Base-by-base conservation (phyloP, 2,888 invertebrate species). In the Xylota segnis region DNA sequence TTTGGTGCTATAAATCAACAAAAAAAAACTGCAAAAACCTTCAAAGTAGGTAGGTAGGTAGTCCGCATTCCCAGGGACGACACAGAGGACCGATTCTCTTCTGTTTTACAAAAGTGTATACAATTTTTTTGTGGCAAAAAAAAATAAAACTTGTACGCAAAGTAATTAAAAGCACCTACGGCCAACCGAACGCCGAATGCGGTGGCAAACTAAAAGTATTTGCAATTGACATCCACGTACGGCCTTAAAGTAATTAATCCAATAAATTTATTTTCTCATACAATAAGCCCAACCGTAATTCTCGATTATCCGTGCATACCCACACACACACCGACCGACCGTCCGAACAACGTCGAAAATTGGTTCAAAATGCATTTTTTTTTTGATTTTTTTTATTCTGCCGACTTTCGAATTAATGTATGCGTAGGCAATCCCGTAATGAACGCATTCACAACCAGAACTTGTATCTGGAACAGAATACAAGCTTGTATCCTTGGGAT, bases 171-270 rank as follows among this genome's bases (percentile, higher is more conserved):
- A 76, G 71, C 86, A 72, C 71, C 86, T 82, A 77, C 82, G 52
- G 72, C 14, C 32, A 23, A 43, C n/a, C n/a, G n/a, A n/a, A n/a
- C n/a, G 16, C 7, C 29, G 34, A 43, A 63, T 32, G 37, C 81
- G 16, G 10, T 75, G 45, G 52, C 47, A 14, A 58, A 40, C 76
- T 66, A 72, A 86, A 66, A 76, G 81, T 77, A 61, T 86, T 77
- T 82, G 66, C 76, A 72, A 77, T 76, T 82, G 76, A 82, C 86
- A 82, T 86, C 86, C 82, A 86, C 76, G 82, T 82, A 72, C 72
- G 76, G 81, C 82, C 86, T 86, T 74, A 82, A 81, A 68, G 82
- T 63, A 86, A 86, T 86, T 86, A 86, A 86, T 86, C 82, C 82
- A 82, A 86, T 86, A 86, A 82, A 76, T 86, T 82, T 76, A 72